A percentile compares a stretch with the other conserved stretches of the same genome.
phyloP scores from a whole-genome alignment of 2,113 vertebrate species.

The Vulpes lagopus region DNA sequence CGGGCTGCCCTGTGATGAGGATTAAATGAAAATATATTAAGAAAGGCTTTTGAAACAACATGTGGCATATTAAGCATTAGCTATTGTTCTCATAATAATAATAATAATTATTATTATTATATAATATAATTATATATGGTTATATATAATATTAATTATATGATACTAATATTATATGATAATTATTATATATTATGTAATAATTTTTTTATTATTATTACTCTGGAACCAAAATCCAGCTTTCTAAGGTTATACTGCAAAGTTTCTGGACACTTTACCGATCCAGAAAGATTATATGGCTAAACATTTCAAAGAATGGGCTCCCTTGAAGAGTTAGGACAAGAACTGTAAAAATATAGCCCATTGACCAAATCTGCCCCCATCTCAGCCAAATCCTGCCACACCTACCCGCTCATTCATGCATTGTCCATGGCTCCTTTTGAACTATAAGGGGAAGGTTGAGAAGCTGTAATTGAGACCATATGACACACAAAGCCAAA shows the following conservation, averaged over 20 bases:
- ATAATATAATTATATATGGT: too few relatives aligned
- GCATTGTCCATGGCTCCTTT: neutral
- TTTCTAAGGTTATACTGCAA: neutral
- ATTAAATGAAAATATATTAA: neutral
- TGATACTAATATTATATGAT: too few relatives aligned
- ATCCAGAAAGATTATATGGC: neutral
- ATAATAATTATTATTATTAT: too few relatives aligned
- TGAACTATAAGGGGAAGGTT: neutral
- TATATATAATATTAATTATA: too few relatives aligned
- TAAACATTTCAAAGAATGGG: neutral
- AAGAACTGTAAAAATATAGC: neutral
- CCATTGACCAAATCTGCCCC: neutral
- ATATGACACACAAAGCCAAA: neutral
- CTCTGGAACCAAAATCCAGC: neutral
- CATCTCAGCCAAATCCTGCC: neutral
- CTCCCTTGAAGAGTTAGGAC: neutral
- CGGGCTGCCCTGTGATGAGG: neutral
- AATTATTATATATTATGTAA: too few relatives aligned
- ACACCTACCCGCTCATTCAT: neutral
- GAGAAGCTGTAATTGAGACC: neutral
- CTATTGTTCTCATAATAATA: neutral
- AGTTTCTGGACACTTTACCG: neutral
- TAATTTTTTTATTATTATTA: neutral
- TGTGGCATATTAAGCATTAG: neutral
- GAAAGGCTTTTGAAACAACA: neutral